Percentiles rank a stretch among this genome's conserved stretches.
These are phyloP conservation scores for Lethenteron reissneri DNA, from an alignment of 2,113 vertebrate genomes.

Conservation along the genomic window DNA sequence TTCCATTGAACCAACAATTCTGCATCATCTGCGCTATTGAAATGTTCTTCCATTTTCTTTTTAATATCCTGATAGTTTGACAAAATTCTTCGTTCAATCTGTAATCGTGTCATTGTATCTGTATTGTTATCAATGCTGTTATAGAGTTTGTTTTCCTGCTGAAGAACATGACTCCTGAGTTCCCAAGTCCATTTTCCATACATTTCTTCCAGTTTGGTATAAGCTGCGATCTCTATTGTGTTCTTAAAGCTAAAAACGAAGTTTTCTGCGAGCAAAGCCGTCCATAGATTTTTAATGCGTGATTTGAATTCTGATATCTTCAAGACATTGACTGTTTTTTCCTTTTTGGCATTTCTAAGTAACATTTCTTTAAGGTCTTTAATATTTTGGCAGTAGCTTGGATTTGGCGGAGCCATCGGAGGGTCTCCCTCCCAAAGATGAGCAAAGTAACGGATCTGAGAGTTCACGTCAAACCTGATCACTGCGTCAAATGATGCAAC, in stretches of 20 bases:
- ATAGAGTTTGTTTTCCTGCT: conserved; percentile 17
- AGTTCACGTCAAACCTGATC: conserved; percentile 20
- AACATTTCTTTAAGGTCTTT: conserved; percentile 20
- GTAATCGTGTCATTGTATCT: background rate
- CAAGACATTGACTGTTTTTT: conserved; percentile 1
- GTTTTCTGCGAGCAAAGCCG: conserved; percentile 19
- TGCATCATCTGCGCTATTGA: conserved; percentile 16
- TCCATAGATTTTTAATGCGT: conserved; percentile 19
- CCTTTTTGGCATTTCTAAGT: conserved; percentile 14
- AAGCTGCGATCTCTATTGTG: conserved; percentile 18
- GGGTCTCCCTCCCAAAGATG: conserved; percentile 25
- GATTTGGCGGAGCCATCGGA: conserved; percentile 26
- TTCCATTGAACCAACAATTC: conserved; percentile 22
- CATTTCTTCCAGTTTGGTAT: conserved; percentile 16
- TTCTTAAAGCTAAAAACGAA: conserved; percentile 29
- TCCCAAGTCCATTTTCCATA: conserved; percentile 20
- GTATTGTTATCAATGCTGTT: conserved; percentile 16
- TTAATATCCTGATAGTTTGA: conserved; percentile 10
- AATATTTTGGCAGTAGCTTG: conserved; percentile 20
- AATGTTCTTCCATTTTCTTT: conserved; percentile 16
- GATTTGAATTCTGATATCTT: conserved; percentile 16
- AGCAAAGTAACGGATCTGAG: conserved; percentile 23
- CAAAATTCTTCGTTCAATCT: conserved; percentile 9
- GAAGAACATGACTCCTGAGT: conserved; percentile 18
- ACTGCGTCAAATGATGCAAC: conserved; percentile 7